These are phyloP conservation scores for Mythimna impura DNA, from an alignment of 2,888 invertebrate species.

Conservation along the genomic window DNA sequence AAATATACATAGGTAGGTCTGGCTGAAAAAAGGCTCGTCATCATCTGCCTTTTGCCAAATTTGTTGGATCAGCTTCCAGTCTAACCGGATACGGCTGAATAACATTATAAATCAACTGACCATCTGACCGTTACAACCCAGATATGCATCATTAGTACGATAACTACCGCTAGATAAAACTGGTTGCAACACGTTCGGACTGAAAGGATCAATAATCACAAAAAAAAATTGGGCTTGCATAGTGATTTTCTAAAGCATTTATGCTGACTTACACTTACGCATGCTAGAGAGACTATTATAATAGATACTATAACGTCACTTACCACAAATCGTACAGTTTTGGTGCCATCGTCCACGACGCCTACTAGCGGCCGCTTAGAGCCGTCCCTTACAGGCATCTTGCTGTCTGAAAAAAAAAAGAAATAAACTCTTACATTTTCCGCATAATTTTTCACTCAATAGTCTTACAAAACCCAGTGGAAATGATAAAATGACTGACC, in stretches of 20 bases:
- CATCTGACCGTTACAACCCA: not conserved
- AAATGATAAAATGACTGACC: not conserved
- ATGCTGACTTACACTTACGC: not conserved
- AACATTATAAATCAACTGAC: not conserved
- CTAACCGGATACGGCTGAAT: not conserved
- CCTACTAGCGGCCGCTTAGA: conserved; percentile 92
- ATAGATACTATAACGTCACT: conserved; percentile 67
- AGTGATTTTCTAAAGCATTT: not conserved
- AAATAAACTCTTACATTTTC: not conserved
- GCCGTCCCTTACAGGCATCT: conserved; percentile 85
- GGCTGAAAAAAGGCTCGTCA: not conserved
- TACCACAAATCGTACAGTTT: conserved; percentile 96
- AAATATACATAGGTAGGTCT: not conserved
- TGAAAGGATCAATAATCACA: conserved; percentile 3
- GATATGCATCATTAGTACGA: not conserved
- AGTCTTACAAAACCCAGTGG: no score
- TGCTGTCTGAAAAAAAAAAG: conserved; percentile 76
- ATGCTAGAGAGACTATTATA: not conserved
- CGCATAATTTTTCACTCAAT: not conserved
- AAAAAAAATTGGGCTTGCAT: no score
- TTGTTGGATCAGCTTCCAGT: not conserved
- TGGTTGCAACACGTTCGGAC: not conserved
- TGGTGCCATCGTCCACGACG: conserved; percentile 99
- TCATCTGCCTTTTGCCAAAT: not conserved
- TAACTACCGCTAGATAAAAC: not conserved